These are phyloP conservation scores for Caerostris extrusa DNA, from an alignment of 1,140 invertebrate genomes.

Conservation along the genomic window DNA sequence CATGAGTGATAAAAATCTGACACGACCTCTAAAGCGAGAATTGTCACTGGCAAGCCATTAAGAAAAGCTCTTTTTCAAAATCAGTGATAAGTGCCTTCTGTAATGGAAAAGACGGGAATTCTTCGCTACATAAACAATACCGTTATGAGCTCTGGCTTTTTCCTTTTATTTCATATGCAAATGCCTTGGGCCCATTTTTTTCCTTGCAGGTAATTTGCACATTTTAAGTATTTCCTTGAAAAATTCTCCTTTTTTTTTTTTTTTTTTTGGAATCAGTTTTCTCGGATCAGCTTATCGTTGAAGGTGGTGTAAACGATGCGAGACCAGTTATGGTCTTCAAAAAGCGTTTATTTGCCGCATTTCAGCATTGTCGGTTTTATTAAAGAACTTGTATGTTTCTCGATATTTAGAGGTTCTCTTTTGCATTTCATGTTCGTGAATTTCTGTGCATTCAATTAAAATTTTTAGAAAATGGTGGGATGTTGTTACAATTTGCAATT, in stretches of 20 bases:
- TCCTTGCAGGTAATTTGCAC: background rate
- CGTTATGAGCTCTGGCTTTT: background rate
- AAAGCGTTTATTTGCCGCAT: no score
- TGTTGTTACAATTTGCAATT: no score
- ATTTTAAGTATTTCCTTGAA: constrained; percentile 1
- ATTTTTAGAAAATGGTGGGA: no score
- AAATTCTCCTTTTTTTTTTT: background rate
- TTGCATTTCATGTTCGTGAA: no score
- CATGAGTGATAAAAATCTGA: background rate
- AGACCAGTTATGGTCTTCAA: background rate
- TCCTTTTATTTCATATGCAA: constrained; percentile 28
- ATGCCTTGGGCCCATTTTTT: background rate
- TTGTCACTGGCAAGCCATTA: background rate
- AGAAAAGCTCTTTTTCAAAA: background rate
- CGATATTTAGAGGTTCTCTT: no score
- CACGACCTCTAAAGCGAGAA: background rate
- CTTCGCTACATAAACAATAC: constrained; percentile 19
- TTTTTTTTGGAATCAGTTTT: constrained; percentile 3
- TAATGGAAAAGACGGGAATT: constrained; percentile 31
- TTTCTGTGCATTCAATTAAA: no score
- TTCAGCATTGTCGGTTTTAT: no score
- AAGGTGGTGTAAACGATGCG: background rate
- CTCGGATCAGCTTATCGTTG: background rate
- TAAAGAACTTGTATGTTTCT: no score
- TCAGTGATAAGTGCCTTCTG: constrained; percentile 12